Evolutionary conservation across 1,140 invertebrate genomes (phyloP).

Genomic region (Anadara kagoshimensis): DNA sequence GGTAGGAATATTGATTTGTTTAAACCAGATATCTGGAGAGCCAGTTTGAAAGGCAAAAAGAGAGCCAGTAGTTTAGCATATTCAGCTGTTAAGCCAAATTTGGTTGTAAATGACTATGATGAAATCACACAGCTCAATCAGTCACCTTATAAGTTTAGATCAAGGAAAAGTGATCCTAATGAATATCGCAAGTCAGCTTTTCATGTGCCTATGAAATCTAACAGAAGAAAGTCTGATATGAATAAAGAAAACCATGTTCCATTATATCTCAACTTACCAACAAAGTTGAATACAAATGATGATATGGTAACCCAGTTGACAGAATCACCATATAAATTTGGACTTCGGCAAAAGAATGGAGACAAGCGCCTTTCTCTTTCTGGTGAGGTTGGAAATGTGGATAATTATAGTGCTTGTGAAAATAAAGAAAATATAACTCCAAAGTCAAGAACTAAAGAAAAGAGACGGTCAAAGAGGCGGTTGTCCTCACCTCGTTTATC

Average conservation of each 20-base stretch:
- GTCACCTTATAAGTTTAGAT: slow-evolving; percentile 39
- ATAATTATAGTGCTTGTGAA: not conserved
- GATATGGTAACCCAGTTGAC: too few species aligned
- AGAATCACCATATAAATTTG: too few species aligned
- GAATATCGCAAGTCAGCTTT: not conserved
- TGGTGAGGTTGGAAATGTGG: too few species aligned
- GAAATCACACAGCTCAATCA: not conserved
- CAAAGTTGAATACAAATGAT: too few species aligned
- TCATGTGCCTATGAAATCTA: too few species aligned
- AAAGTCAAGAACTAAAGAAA: not conserved
- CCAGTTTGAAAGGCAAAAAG: not conserved
- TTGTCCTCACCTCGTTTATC: not conserved
- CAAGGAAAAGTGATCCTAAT: not conserved
- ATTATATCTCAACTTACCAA: too few species aligned
- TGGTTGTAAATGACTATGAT: not conserved
- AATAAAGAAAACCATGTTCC: too few species aligned
- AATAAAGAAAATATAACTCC: slow-evolving; percentile 9
- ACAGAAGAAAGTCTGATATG: too few species aligned
- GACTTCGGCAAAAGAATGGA: too few species aligned
- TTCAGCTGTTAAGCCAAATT: not conserved
- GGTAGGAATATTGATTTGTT: slow-evolving; percentile 51
- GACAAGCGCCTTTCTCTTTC: too few species aligned
- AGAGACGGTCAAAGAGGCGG: not conserved
- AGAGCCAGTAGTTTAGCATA: not conserved
- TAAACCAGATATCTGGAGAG: slow-evolving; percentile 34